phyloP scores from a whole-genome alignment of 2,113 vertebrate species.

The Desmodus rotundus region DNA sequence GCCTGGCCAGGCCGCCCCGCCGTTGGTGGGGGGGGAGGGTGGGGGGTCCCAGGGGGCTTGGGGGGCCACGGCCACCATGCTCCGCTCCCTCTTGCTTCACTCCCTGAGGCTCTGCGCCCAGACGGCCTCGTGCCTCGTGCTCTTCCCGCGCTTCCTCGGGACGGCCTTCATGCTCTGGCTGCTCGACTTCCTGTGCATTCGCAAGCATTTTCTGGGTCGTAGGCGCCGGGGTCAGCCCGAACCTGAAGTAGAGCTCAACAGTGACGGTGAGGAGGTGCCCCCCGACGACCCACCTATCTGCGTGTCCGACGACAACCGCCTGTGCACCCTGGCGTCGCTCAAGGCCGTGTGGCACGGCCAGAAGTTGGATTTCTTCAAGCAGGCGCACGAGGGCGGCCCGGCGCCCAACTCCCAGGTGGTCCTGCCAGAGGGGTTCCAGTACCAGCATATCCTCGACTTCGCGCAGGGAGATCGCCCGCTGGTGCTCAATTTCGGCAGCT shows the following conservation, averaged over 20 bases:
- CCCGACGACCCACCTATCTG: conserved; percentile 94
- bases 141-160: conserved; percentile 95
- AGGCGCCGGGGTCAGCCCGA: conserved; percentile 75
- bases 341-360: conserved; percentile 98
- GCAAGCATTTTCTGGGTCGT: conserved; percentile 90
- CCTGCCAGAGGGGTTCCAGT: conserved; percentile 85
- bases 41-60: conserved; percentile 52
- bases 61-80: conserved; percentile 82
- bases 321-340: conserved; percentile 96
- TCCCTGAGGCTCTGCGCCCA: conserved; percentile 90
- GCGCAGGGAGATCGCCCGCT: conserved; percentile 91
- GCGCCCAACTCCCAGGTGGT: conserved; percentile 98
- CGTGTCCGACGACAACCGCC: conserved; percentile 95
- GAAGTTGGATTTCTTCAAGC: conserved; percentile 96
- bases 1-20: conserved; percentile 79
- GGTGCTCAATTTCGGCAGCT: conserved; percentile 98
- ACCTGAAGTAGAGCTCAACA: conserved; percentile 60
- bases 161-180: conserved; percentile 96
- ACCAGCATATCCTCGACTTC: conserved; percentile 90
- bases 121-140: conserved; percentile 91
- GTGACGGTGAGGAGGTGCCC: conserved; percentile 68
- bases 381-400: conserved; percentile 89
- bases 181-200: conserved; percentile 95
- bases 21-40: conserved; percentile 49
- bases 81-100: conserved; percentile 89